Base-by-base conservation (phyloP, 2,113 vertebrate species). In the Lagopus muta region DNA sequence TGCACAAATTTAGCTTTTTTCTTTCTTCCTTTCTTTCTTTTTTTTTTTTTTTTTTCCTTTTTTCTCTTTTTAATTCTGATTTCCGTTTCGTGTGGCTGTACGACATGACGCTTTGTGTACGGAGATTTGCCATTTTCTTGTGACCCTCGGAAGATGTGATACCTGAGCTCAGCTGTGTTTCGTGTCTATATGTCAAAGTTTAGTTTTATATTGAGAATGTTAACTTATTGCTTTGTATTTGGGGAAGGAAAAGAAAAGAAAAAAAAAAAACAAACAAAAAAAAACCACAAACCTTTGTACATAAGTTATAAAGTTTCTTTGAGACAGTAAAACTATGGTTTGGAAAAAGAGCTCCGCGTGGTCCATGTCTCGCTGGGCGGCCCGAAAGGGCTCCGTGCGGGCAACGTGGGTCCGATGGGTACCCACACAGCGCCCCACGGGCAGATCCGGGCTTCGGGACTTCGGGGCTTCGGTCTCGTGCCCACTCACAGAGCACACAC, bases 161-260 rank as follows among this genome's bases (percentile, higher is more conserved):
- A 98, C 89, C 98, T 98, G 98, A 98, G 97, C 98, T 97, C 97
- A 93, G 92, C 94, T 95, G 98, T 99, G 98, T 98, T 98, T 99
- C 98, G 98, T 98, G 98, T 98, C 98, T 98, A 97, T 97, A 99
- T 99, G 99, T 98, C 98, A 97, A 98, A 98, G 98, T 99, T 99
- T 99, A 99, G 98, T 99, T 99, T 99, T 99, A 98, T 99, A 99
- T 98, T 98, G 98, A 99, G 98, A 98, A 98, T 98, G 98, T 99
- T 99, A 99, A 99, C 98, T 99, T 99, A 99, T 99, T 99, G 96
- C 98, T 99, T 99, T 99, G 98, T 99, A 99, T 97, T 97, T 97
- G 93, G 97, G 88, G 72, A 93, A 96, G 61, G 65, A 38, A 38
- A 38, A 38, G 36, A 38, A 38, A 38, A 91, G 80, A 81, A 42